phyloP scores from a whole-genome alignment of 2,797 vertebrate genomes.

The Coendou prehensilis region DNA sequence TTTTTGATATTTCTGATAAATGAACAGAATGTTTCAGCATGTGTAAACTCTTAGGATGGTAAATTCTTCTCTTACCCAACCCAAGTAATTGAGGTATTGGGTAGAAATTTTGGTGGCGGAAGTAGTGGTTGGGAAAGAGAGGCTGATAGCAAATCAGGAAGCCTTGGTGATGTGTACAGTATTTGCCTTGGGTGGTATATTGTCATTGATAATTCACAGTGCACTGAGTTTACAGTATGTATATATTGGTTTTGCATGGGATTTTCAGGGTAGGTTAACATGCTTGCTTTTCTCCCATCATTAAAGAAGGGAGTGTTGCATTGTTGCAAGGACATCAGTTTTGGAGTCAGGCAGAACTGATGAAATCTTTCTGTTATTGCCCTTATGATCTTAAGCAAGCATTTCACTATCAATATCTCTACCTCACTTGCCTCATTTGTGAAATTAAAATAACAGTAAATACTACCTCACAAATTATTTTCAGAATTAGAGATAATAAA shows the following conservation, averaged over 20 bases:
- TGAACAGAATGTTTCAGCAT: not conserved
- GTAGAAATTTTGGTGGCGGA: not conserved
- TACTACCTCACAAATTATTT: slow-evolving; percentile 11
- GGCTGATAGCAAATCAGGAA: not conserved
- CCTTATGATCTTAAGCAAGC: not conserved
- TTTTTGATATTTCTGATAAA: slow-evolving; percentile 28
- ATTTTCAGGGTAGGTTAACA: not conserved
- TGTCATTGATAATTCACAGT: not conserved
- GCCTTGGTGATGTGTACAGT: not conserved
- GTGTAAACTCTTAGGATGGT: not conserved
- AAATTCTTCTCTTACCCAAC: not conserved
- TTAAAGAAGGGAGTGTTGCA: not conserved
- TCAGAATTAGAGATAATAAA: slow-evolving; percentile 26
- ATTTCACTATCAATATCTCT: not conserved
- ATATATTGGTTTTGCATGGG: not conserved
- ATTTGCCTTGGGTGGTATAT: not conserved
- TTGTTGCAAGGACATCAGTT: not conserved
- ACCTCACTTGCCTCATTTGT: slow-evolving; percentile 6
- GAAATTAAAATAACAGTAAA: slow-evolving; percentile 11
- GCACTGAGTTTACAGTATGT: not conserved
- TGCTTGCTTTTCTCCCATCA: not conserved
- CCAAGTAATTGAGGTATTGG: not conserved
- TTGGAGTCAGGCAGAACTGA: not conserved
- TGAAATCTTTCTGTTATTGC: slow-evolving; percentile 22
- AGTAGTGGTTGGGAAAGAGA: not conserved